A percentile compares a stretch with the other conserved stretches of the same genome.
Evolutionary conservation across 2,888 invertebrate genomes (phyloP).

Genomic region (Aradus depressus): DNA sequence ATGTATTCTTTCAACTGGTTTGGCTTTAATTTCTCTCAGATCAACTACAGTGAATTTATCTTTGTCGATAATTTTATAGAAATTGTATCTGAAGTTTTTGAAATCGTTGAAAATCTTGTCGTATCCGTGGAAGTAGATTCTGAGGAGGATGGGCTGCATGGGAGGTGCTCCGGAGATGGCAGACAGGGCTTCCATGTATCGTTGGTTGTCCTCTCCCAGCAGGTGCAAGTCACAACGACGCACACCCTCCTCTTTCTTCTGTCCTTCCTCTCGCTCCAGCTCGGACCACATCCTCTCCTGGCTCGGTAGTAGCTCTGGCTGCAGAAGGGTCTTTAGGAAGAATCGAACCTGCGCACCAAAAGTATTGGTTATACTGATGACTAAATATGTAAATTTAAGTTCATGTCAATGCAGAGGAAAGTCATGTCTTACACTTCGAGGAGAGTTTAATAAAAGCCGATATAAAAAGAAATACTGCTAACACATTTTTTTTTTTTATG

Average conservation of each 20-base stretch:
- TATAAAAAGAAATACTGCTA: no score
- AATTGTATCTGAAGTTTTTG: conserved; percentile 48
- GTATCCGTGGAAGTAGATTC: conserved; percentile 59
- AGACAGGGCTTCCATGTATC: conserved; percentile 58
- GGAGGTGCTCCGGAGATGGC: conserved; percentile 44
- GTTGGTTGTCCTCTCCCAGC: conserved; percentile 57
- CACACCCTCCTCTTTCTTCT: conserved; percentile 50
- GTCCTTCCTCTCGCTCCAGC: conserved; percentile 47
- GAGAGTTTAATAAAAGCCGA: no score
- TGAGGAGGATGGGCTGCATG: conserved; percentile 56
- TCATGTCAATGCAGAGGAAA: no score
- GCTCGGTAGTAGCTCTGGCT: conserved; percentile 49
- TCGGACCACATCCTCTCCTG: conserved; percentile 51
- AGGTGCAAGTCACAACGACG: conserved; percentile 65
- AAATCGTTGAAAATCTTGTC: conserved; percentile 52
- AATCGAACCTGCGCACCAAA: conserved; percentile 57
- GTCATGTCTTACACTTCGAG: no score
- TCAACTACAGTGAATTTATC: conserved; percentile 39
- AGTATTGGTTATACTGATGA: no score
- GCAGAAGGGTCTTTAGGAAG: conserved; percentile 51
- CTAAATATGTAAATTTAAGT: not conserved
- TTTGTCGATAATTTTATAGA: conserved; percentile 53
- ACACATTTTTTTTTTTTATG: no score
- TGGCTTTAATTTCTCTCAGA: conserved; percentile 17
- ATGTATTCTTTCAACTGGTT: conserved; percentile 19